Evolutionary conservation across 2,888 invertebrate genomes (phyloP).

Genomic region (Brassicogethes aeneus): DNA sequence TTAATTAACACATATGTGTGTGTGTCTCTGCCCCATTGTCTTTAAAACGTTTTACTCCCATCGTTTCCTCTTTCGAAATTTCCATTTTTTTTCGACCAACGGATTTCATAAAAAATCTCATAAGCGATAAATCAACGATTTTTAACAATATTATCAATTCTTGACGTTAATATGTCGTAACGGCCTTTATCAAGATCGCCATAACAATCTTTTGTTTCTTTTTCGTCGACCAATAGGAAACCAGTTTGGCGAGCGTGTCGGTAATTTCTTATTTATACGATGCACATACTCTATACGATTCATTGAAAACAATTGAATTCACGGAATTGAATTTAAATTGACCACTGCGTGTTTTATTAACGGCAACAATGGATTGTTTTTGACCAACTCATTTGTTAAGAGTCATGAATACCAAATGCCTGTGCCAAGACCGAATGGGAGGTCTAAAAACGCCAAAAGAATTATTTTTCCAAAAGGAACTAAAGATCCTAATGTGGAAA

Average conservation of each 20-base stretch:
- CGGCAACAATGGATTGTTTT: neutral
- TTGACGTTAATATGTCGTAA: neutral
- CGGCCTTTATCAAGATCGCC: slow-evolving; percentile 1
- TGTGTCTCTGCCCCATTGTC: neutral
- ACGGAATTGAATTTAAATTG: slow-evolving; percentile 2
- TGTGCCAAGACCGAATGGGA: neutral
- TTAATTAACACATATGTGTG: neutral
- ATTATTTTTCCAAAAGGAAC: too few species aligned
- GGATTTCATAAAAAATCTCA: slow-evolving; percentile 1
- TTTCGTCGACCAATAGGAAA: neutral
- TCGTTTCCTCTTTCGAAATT: neutral
- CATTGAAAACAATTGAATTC: slow-evolving; percentile 1
- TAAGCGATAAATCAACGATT: neutral
- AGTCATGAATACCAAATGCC: neutral
- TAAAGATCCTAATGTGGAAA: too few species aligned
- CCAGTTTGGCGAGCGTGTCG: neutral
- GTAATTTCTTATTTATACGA: slow-evolving; percentile 1
- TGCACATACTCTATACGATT: neutral
- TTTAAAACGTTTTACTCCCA: neutral
- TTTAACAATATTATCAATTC: slow-evolving; percentile 2
- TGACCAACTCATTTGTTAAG: neutral
- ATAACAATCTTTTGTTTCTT: slow-evolving; percentile 1
- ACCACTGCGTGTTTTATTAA: slow-evolving; percentile 2
- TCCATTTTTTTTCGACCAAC: neutral
- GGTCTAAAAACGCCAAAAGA: too few species aligned